phyloP scores from a whole-genome alignment of 2,888 invertebrate genomes.

The Caenorhabditis sp. region DNA sequence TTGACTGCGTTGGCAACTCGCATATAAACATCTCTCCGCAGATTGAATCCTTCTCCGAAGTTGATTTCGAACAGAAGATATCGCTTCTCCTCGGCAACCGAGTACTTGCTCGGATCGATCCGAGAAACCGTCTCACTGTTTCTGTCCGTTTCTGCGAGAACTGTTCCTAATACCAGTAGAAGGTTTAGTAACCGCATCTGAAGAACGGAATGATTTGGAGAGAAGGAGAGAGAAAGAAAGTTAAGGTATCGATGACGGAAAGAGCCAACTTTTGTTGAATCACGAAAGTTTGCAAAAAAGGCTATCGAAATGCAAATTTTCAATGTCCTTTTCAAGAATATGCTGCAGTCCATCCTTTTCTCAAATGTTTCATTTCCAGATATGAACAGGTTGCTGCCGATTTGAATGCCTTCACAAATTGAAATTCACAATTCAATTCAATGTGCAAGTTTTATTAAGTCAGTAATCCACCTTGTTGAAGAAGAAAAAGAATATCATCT shows the following conservation, averaged over 20 bases:
- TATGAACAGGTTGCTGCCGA: conserved; percentile 39
- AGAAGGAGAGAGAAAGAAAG: not conserved
- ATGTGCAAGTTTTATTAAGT: conserved; percentile 39
- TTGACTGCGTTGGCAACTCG: conserved; percentile 91
- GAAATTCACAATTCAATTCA: not conserved
- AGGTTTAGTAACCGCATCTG: conserved; percentile 33
- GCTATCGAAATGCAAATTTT: too few relatives aligned
- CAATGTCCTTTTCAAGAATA: too few relatives aligned
- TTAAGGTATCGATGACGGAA: too few relatives aligned
- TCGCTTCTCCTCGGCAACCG: conserved; percentile 82
- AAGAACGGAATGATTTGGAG: not conserved
- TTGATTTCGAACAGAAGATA: conserved; percentile 95
- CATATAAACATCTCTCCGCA: conserved; percentile 96
- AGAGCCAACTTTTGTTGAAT: too few relatives aligned
- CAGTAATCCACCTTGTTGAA: conserved; percentile 34
- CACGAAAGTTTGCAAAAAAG: too few relatives aligned
- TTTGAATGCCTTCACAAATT: not conserved
- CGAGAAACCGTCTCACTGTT: conserved; percentile 46
- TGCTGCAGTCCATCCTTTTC: too few relatives aligned
- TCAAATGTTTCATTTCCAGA: conserved; percentile 9
- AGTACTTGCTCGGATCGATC: conserved; percentile 63
- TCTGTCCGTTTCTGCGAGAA: not conserved
- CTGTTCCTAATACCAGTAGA: conserved; percentile 43
- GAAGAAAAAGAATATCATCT: conserved; percentile 8
- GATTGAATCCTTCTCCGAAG: conserved; percentile 96